Base-by-base conservation (phyloP, 2,888 invertebrate species). In the Hoplodrina ambigua region DNA sequence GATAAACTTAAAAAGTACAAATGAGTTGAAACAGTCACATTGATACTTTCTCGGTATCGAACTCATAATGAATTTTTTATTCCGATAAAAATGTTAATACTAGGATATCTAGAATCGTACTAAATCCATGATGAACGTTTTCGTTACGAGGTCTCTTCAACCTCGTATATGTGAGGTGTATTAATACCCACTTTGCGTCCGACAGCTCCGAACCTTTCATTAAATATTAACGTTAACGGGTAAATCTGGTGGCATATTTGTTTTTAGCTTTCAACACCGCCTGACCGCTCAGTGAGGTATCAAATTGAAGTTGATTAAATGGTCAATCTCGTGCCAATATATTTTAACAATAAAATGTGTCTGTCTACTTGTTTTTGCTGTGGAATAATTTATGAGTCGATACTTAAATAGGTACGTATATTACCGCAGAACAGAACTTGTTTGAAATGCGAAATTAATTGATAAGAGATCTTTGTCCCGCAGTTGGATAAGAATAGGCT, bases 221-320 rank as follows among this genome's bases (percentile, higher is more conserved):
- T 55, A 77, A 66, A 63, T 63, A 77, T 76, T 77, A 33, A 77
- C 58, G 52, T 58, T 44, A 59, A 59, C 49, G 60, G 66, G 61
- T 33, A 33, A 72, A 76, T 65, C 61, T 58, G 71, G 71, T 57
- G 25, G 20, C 52, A 56, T 50, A 70, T 70, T 69, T 60, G 52
- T 25, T 70, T 55, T 64, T 58, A 65, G 59, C 10, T 71, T 64
- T 75, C 37, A 44, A 61, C 49, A 53, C 44, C 44, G 15, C 11
- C 76, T n/a, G 44, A 53, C 44, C 44, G 15, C 15, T 41, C 76
- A 20, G 25, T 44, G 53, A 44, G 56, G 56, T 44, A 53, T 61
- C 50, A 72, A 72, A 55, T 54, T 65, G 46, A 49, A 53, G 7
- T 54, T 72, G 17, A 67, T 66, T 58, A 54, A 58, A 69, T 54